phyloP scores from a whole-genome alignment of 1,140 invertebrate genomes.

The Drosophila kurseongensis region DNA sequence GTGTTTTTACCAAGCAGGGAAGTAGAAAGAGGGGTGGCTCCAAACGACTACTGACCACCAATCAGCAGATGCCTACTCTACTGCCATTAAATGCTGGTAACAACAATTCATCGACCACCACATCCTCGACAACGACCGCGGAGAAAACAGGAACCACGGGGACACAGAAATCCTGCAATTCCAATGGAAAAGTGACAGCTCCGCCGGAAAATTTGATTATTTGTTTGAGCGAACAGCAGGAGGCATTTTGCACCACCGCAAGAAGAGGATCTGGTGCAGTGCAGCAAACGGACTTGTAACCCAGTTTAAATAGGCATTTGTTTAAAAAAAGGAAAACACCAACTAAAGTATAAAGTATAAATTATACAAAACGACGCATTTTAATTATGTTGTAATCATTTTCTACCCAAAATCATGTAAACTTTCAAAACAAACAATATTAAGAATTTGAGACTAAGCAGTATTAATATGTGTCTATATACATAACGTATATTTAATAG shows the following conservation, averaged over 20 bases:
- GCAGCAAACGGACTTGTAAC: constrained; percentile 69
- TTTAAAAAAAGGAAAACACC: not conserved
- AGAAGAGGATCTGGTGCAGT: constrained; percentile 45
- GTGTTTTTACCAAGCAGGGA: constrained; percentile 90
- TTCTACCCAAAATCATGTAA: constrained; percentile 5
- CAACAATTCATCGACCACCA: constrained; percentile 73
- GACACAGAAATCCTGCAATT: constrained; percentile 61
- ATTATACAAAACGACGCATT: constrained; percentile 5
- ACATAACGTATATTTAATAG: not conserved
- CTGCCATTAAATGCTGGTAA: constrained; percentile 56
- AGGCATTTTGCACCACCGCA: constrained; percentile 60
- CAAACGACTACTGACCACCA: constrained; percentile 39
- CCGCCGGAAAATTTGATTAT: constrained; percentile 66
- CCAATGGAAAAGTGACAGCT: constrained; percentile 53
- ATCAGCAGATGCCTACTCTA: constrained; percentile 46
- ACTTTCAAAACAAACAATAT: not conserved
- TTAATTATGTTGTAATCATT: constrained; percentile 9
- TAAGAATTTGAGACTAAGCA: constrained; percentile 30
- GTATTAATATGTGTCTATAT: constrained; percentile 30
- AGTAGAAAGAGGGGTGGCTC: constrained; percentile 61
- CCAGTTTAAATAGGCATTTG: not conserved
- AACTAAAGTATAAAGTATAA: not conserved
- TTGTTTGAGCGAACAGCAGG: constrained; percentile 64
- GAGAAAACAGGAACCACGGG: constrained; percentile 65
- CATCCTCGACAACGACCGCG: constrained; percentile 68